phyloP scores from a whole-genome alignment of 2,113 vertebrate genomes.

The Proteles cristata region DNA sequence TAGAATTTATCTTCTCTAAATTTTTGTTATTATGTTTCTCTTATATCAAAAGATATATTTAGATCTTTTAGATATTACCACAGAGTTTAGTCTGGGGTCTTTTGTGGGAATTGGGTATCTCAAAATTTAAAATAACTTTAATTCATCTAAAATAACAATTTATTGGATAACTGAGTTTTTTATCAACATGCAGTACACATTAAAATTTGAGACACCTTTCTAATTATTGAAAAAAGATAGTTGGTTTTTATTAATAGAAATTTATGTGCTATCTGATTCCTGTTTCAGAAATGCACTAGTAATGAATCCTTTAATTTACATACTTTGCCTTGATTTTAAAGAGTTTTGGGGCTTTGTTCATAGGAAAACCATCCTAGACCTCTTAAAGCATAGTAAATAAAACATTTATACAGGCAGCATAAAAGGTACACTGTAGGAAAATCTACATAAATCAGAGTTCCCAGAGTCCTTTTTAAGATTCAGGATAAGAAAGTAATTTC shows the following conservation, averaged over 20 bases:
- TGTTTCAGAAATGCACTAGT: background rate
- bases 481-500: conserved; percentile 52
- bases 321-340: conserved; percentile 3
- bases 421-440: background rate
- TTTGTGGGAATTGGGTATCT: background rate
- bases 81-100: background rate
- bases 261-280: background rate
- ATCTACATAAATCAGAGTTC: background rate
- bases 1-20: background rate
- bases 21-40: background rate
- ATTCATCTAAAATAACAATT: background rate
- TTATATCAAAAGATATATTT: background rate
- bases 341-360: background rate
- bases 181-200: background rate
- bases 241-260: background rate
- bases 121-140: conserved; percentile 6
- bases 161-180: background rate
- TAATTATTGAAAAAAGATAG: conserved; percentile 5
- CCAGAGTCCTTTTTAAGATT: conserved; percentile 51
- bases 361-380: background rate
- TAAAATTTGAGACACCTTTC: background rate
- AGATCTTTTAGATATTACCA: background rate
- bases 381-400: conserved; percentile 22
- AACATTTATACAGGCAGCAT: conserved; percentile 32
- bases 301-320: conserved; percentile 1